phyloP scores from a whole-genome alignment of 1,140 invertebrate genomes.

The Lucilia sericata region DNA sequence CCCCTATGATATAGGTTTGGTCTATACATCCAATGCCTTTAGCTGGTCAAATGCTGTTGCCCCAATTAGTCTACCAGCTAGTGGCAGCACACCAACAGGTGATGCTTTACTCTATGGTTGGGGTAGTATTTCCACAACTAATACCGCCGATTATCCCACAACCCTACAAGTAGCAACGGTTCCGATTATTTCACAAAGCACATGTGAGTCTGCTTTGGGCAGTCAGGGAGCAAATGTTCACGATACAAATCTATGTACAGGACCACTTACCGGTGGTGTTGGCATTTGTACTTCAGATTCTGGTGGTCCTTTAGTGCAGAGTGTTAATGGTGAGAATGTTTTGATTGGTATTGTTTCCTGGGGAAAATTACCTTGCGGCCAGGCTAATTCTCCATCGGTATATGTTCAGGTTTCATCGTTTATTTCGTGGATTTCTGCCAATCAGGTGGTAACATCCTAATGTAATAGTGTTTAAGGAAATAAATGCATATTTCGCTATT shows the following conservation, averaged over 20 bases:
- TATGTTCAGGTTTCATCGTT: constrained; percentile 78
- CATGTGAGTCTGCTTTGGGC: constrained; percentile 60
- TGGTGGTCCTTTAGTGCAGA: constrained; percentile 67
- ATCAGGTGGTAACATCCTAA: constrained; percentile 50
- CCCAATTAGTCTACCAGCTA: constrained; percentile 65
- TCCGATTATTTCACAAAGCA: constrained; percentile 57
- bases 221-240: constrained; percentile 64
- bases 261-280: constrained; percentile 68
- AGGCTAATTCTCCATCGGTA: constrained; percentile 76
- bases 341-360: constrained; percentile 69
- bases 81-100: constrained; percentile 67
- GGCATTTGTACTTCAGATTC: constrained; percentile 70
- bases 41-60: constrained; percentile 67
- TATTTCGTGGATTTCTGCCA: constrained; percentile 73
- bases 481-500: no score
- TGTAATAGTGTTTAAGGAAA: background rate
- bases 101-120: constrained; percentile 68
- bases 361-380: constrained; percentile 70
- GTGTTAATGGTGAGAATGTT: constrained; percentile 48
- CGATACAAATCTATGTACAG: constrained; percentile 69
- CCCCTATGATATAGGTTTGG: constrained; percentile 71
- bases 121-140: constrained; percentile 69
- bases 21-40: constrained; percentile 69
- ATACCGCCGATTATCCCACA: constrained; percentile 59
- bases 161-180: constrained; percentile 65